phyloP scores from a whole-genome alignment of 2,888 invertebrate genomes.

The Saturnia japonica region DNA sequence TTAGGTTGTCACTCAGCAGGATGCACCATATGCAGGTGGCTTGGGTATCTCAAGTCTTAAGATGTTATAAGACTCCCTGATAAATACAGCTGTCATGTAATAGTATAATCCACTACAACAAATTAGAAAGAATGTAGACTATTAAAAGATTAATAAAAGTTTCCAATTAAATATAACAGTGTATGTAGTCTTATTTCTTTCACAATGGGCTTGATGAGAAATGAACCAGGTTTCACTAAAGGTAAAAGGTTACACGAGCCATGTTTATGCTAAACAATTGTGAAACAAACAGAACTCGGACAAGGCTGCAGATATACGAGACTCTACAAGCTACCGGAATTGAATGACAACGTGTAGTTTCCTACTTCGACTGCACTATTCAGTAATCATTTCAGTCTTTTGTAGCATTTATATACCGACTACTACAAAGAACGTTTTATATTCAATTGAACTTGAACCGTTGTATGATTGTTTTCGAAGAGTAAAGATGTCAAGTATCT shows the following conservation, averaged over 20 bases:
- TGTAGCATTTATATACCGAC: conserved; percentile 14
- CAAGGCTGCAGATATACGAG: conserved; percentile 52
- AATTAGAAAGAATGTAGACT: background rate
- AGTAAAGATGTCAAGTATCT: background rate
- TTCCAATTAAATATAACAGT: background rate
- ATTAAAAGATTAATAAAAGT: background rate
- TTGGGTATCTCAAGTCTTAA: too few species aligned
- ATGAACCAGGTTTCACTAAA: conserved; percentile 33
- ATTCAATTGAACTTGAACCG: background rate
- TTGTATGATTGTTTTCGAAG: background rate
- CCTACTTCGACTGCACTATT: conserved; percentile 28
- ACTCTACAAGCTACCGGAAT: conserved; percentile 52
- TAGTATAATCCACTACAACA: background rate
- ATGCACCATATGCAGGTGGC: too few species aligned
- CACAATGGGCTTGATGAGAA: conserved; percentile 6
- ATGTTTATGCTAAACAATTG: conserved; percentile 31
- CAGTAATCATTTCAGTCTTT: conserved; percentile 15
- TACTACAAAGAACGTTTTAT: background rate
- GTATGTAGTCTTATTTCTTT: background rate
- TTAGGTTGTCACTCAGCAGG: too few species aligned
- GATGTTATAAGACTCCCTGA: too few species aligned
- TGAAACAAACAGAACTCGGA: conserved; percentile 49
- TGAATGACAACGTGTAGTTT: conserved; percentile 47
- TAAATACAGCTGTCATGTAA: background rate
- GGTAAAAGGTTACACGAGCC: conserved; percentile 58